Base-by-base conservation (phyloP, 1,140 invertebrate genomes). In the Drosophila simulans region DNA sequence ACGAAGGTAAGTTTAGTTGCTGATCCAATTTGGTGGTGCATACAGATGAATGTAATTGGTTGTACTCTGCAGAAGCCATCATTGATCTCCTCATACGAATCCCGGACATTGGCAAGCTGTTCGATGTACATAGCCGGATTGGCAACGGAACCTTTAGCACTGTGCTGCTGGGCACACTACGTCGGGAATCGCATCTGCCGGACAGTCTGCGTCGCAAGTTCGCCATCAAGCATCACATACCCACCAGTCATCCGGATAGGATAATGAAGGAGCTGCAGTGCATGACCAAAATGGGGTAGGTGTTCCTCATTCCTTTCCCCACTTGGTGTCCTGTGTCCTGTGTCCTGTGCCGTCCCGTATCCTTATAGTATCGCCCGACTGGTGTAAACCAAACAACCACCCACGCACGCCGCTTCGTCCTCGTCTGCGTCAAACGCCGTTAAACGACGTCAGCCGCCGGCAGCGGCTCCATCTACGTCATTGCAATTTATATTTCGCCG, bases 141-240 rank as follows among this genome's bases (percentile, higher is more conserved):
- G 96, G 96, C 0, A 95, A 96, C 93, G 97, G 97, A 4, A 96
- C 96, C 0, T 97, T 97, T 65, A 97, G 96, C 84, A 95, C 95
- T 12, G 97, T 97, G 1, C 97, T 95, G 73, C 88, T 97, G 64
- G 96, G 95, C 4, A 95, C 94, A 10, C 84, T 96, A 25, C 95
- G 95, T 66, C 93, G 94, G 10, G 85, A 93, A 11, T 65, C 91
- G 11, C 62, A 93, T 51, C 42, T 86, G 53, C 83, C 92, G n/a
- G 92, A 94, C 1, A 92, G 93, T 31, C 93, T 95, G 55, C 92
- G 93, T 25, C 93, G 93, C 85, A 94, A 93, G 89, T 97, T 96
- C 93, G 97, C 97, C 1, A 94, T 97, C 22, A 97, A 97, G 91
- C 95, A 97, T 91, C 94, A 97, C 31, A 95, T 97, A 69, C 97